phyloP scores from a whole-genome alignment of 2,888 invertebrate species.

The Nymphalis c-album region DNA sequence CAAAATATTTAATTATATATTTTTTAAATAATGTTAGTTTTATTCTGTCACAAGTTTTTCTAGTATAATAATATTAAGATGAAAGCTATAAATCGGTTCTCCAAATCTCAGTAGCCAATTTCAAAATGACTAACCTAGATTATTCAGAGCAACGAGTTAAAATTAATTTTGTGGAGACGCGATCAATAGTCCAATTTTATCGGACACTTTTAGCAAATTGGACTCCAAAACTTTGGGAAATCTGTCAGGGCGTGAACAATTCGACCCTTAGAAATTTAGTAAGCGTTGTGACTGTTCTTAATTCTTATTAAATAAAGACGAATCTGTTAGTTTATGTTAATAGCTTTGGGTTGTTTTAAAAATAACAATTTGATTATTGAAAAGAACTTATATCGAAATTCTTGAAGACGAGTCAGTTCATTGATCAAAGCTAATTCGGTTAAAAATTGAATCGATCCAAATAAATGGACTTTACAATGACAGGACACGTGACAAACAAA shows the following conservation, averaged over 20 bases:
- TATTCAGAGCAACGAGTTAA: conserved; percentile 13
- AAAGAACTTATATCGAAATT: neutral
- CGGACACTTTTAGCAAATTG: conserved; percentile 20
- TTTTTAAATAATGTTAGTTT: too few species aligned
- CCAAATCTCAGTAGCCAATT: conserved; percentile 3
- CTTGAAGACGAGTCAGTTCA: too few species aligned
- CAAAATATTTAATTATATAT: too few species aligned
- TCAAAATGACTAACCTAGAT: conserved; percentile 12
- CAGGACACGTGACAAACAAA: too few species aligned
- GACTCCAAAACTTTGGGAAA: conserved; percentile 12
- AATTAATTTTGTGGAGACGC: conserved; percentile 22
- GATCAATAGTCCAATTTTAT: conserved; percentile 30
- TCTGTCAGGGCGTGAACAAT: conserved; percentile 16
- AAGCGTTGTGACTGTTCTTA: conserved; percentile 6
- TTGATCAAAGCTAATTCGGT: too few species aligned
- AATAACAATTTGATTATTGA: neutral
- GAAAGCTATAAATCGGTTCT: neutral
- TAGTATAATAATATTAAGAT: neutral
- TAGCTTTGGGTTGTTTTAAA: conserved; percentile 5
- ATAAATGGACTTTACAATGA: too few species aligned
- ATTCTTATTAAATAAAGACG: conserved; percentile 13
- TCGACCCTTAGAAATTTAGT: conserved; percentile 17
- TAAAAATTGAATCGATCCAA: too few species aligned
- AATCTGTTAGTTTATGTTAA: conserved; percentile 16
- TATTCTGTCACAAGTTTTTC: too few species aligned